Percentiles rank a stretch among this genome's conserved stretches.
These are phyloP conservation scores for Drosophila crucigera DNA, from an alignment of 2,888 invertebrate species.

Conservation along the genomic window DNA sequence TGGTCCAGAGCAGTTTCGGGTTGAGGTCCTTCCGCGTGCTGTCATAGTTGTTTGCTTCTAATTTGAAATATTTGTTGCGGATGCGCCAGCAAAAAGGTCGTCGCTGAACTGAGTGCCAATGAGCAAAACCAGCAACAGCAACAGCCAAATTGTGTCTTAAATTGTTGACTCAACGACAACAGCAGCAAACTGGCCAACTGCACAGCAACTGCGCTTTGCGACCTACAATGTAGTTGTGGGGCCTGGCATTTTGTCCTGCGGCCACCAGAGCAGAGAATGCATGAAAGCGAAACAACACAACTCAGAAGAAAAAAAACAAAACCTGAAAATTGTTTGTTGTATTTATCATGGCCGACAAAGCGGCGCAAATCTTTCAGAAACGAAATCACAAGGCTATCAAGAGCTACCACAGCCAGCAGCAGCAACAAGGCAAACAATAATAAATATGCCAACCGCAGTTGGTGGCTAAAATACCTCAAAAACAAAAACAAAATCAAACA, in stretches of 20 bases:
- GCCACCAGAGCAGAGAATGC: conserved; percentile 70
- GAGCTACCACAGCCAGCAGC: conserved; percentile 33
- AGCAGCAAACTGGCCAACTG: conserved; percentile 21
- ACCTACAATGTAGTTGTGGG: conserved; percentile 43
- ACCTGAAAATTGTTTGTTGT: conserved; percentile 75
- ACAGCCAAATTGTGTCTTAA: conserved; percentile 44
- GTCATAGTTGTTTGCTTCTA: conserved; percentile 69
- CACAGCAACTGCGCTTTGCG: conserved; percentile 36
- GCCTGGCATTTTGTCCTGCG: conserved; percentile 71
- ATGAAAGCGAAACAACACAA: conserved; percentile 28
- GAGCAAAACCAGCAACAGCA: conserved; percentile 47
- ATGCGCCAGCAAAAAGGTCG: conserved; percentile 48
- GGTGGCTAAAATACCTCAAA: conserved; percentile 60
- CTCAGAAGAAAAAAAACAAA: conserved; percentile 23
- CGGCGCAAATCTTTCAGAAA: conserved; percentile 66
- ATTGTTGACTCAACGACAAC: conserved; percentile 63
- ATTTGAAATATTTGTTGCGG: conserved; percentile 68
- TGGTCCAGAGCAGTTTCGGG: conserved; percentile 53
- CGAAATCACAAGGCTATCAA: conserved; percentile 79
- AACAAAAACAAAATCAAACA: conserved; percentile 46
- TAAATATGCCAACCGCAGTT: conserved; percentile 79
- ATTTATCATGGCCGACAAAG: conserved; percentile 79
- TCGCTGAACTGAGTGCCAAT: conserved; percentile 66
- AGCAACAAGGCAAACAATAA: conserved; percentile 63
- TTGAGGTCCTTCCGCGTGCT: conserved; percentile 60